Evolutionary conservation across 2,797 vertebrate genomes (phyloP).

Genomic region (Poecilia velifera): DNA sequence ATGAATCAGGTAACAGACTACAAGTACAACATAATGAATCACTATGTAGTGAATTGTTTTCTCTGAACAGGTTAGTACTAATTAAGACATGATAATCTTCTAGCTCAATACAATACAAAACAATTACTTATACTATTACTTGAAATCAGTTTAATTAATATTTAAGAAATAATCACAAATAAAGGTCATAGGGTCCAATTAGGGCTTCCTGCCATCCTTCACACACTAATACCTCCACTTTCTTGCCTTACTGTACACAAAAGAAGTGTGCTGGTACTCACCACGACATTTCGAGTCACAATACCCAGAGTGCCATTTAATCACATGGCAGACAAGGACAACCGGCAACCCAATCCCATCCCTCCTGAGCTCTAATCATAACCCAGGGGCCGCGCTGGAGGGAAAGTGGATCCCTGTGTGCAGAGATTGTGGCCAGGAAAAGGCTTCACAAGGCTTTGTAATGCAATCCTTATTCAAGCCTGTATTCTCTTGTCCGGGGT

Average conservation of each 20-base stretch:
- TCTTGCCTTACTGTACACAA: constrained; percentile 66
- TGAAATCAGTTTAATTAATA: background rate
- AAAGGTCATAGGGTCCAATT: constrained; percentile 11
- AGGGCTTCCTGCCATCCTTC: constrained; percentile 10
- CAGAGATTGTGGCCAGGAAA: constrained; percentile 64
- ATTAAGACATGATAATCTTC: background rate
- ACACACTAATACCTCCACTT: constrained; percentile 45
- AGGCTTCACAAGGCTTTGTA: constrained; percentile 77
- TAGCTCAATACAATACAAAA: background rate
- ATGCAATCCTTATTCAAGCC: constrained; percentile 68
- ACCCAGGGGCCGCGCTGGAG: constrained; percentile 57
- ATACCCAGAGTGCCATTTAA: constrained; percentile 66
- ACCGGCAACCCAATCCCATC: constrained; percentile 65
- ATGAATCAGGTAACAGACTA: no score
- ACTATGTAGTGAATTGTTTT: no score
- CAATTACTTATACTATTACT: background rate
- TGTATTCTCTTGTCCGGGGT: constrained; percentile 64
- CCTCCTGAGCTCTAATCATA: constrained; percentile 68
- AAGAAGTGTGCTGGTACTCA: constrained; percentile 73
- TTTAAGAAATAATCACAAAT: background rate
- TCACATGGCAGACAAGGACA: constrained; percentile 58
- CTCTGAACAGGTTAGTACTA: background rate
- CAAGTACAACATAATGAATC: no score
- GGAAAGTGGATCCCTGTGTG: constrained; percentile 69
- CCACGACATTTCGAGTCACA: constrained; percentile 60